Percentiles rank a stretch among this genome's conserved stretches.
Conservation (phyloP, 2,888 invertebrate genomes). For the Drosophila sordidula region DNA sequence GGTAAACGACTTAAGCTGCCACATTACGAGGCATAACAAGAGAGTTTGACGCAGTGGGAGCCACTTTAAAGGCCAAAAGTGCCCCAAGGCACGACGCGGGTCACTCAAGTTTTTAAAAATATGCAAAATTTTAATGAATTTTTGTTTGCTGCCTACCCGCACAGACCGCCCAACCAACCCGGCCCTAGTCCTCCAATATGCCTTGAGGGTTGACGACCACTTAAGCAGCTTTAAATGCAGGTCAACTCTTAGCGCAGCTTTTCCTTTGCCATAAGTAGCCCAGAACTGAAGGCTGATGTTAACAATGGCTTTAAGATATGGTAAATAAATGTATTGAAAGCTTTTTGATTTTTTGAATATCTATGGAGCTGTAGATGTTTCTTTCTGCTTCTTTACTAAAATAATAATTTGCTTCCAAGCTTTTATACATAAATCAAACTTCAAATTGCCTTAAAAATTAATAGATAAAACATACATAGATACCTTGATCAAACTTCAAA, state of each 20-base stretch:
- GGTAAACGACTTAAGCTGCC: conserved; percentile 73
- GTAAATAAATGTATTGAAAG: conserved; percentile 24
- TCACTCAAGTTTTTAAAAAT: conserved; percentile 78
- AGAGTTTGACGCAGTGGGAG: conserved; percentile 37
- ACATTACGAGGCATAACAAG: conserved; percentile 75
- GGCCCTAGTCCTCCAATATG: conserved; percentile 2
- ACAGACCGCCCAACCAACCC: neutral
- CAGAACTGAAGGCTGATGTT: conserved; percentile 44
- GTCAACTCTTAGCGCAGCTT: conserved; percentile 54
- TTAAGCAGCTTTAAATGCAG: conserved; percentile 76
- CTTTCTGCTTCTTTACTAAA: too few relatives aligned
- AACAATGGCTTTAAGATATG: conserved; percentile 38
- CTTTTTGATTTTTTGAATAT: neutral
- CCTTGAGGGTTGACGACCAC: conserved; percentile 39
- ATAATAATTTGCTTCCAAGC: too few relatives aligned
- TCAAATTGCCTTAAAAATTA: too few relatives aligned
- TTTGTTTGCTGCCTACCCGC: conserved; percentile 54
- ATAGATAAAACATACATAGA: too few relatives aligned
- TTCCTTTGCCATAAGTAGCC: conserved; percentile 54
- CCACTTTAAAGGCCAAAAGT: conserved; percentile 45
- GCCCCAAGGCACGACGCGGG: conserved; percentile 68
- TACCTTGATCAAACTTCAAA: too few relatives aligned
- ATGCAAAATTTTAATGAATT: conserved; percentile 81
- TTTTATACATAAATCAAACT: too few relatives aligned
- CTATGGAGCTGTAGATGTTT: too few relatives aligned